Evolutionary conservation across 2,797 vertebrate genomes (phyloP).

Genomic region (Sebastes iracundus): DNA sequence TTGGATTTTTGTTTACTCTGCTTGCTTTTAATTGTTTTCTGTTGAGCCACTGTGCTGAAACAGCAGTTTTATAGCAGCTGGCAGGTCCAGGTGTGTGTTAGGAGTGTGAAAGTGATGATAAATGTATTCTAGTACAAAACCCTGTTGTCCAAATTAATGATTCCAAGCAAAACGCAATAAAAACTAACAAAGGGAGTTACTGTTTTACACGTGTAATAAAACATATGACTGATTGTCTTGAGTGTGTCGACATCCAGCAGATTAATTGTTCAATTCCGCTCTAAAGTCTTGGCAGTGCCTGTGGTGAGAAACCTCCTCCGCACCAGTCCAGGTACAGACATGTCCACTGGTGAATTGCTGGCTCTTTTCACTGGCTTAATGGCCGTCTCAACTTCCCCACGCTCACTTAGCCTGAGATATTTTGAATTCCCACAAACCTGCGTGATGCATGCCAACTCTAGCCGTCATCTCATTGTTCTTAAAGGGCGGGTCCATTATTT

Average conservation of each 20-base stretch:
- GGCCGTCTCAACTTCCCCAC: background rate
- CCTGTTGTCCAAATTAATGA: background rate
- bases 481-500: background rate
- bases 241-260: background rate
- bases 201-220: background rate
- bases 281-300: background rate
- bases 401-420: background rate
- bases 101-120: background rate
- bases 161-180: background rate
- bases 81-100: background rate
- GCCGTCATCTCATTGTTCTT: accelerated
- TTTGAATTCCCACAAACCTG: background rate
- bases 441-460: background rate
- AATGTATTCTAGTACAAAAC: background rate
- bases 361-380: background rate
- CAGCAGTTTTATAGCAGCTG: background rate
- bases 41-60: background rate
- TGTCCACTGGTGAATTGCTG: constrained; percentile 6
- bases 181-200: background rate
- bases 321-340: constrained; percentile 46
- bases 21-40: background rate
- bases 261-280: constrained; percentile 23
- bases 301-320: constrained; percentile 21
- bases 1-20: background rate
- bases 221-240: background rate